These are phyloP conservation scores for Clarias macrocephalus DNA, from an alignment of 2,113 vertebrate genomes.

Conservation along the genomic window DNA sequence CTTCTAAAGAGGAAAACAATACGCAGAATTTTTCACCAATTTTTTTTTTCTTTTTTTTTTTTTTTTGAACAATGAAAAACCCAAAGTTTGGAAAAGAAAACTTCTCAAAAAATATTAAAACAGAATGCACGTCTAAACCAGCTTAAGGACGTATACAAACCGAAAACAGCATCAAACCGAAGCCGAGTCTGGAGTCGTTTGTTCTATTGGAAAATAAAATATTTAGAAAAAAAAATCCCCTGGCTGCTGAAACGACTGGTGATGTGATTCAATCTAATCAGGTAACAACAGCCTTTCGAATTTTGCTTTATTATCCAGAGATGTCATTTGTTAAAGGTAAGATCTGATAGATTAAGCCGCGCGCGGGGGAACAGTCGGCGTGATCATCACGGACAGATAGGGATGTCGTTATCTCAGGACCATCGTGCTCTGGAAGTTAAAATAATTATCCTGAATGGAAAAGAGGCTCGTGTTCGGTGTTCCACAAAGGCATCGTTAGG, in stretches of 20 bases:
- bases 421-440: slow-evolving; percentile 55
- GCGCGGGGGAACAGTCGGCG: slow-evolving; percentile 5
- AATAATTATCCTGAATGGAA: slow-evolving; percentile 60
- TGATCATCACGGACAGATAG: slow-evolving; percentile 52
- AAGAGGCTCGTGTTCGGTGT: slow-evolving; percentile 20
- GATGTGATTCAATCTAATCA: slow-evolving; percentile 64
- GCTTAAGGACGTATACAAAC: slow-evolving; percentile 51
- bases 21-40: no score
- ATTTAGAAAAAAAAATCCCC: slow-evolving; percentile 24
- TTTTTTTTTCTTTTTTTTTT: neutral
- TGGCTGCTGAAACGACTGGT: slow-evolving; percentile 47
- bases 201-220: slow-evolving; percentile 34
- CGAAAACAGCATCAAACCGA: neutral
- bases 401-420: slow-evolving; percentile 50
- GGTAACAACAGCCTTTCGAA: slow-evolving; percentile 59
- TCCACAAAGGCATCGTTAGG: slow-evolving; percentile 36
- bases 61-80: neutral
- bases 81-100: neutral
- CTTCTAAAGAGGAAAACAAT: slow-evolving; percentile 47
- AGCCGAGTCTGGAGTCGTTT: slow-evolving; percentile 17
- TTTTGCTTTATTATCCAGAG: slow-evolving; percentile 56
- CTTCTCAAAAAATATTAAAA: neutral
- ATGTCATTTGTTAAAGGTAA: slow-evolving; percentile 47
- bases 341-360: slow-evolving; percentile 50
- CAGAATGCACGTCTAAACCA: neutral